Evolutionary conservation across 2,888 invertebrate species (phyloP), one percentile per base, ranked within the genome.

Genomic region (Chaetoderma sp.): DNA sequence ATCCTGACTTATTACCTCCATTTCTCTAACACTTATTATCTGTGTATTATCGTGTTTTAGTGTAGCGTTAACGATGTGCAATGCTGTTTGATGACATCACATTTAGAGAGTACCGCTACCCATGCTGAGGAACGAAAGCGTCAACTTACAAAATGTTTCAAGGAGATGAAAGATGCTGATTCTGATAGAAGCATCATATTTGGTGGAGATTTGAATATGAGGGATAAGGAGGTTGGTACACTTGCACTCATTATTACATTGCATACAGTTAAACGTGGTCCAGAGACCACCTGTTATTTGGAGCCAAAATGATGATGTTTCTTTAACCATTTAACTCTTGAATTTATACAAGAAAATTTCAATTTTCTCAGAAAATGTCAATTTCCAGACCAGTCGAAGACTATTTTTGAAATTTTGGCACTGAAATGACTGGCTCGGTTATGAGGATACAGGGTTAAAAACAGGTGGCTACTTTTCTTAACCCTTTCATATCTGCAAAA

Each of bases 161-260:
- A 83, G 23, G 72, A 76, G 39, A 75, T 88, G 62, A 62, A 49
- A n/a, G 68, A 70, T 6, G 62, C 69, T 4, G 70, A 75, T 4
- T 18, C 61, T 13, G 68, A 70, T 6, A 62, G 67, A 42, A 83
- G 86, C 44, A 87, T 89, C 0, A 83, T 91, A 49, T 89, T 90
- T 81, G 90, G 88, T 30, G 91, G 91, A 1, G 90, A 91, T 79
- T 78, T 91, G 32, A 91, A 91, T 78, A 75, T 90, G 1, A 80
- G 90, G 44, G 90, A 91, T 74, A 86, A 87, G 70, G 90, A 91
- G 85, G 90, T 89, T 70, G 65, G 61, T 58, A 4, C 23, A 13
- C 18, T 4, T 42, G 27, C 6, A 42, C 47, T 6, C 23, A 36
- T n/a, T 45, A 6, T 66, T 61, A 59, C 61, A n/a, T n/a, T n/a